Base-by-base conservation (phyloP, 2,797 vertebrate species). In the Catamblyrhynchus diadema region DNA sequence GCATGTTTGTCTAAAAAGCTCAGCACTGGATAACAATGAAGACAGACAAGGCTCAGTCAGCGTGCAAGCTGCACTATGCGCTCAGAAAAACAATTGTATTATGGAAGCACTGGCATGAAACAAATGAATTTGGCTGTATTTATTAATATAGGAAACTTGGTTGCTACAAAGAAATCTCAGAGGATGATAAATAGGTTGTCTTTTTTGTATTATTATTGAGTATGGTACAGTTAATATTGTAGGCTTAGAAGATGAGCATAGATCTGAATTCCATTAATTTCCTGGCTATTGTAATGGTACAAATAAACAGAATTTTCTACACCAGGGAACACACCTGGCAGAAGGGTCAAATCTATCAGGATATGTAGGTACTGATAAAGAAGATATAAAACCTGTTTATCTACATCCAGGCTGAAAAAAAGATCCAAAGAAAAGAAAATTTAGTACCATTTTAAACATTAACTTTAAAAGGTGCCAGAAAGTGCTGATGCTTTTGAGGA, bases 241-340 rank as follows among this genome's bases (percentile, higher is more conserved):
- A 86, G 53, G 30, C 45, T 88, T 90, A 77, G 69, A 87, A 73
- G 71, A 88, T 85, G 74, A 91, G 19, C 25, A 66, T 2, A 80
- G 74, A 87, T 91, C 16, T 24, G 88, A 73, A 91, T 82, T 56
- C n/a, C 39, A 69, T 61, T 96, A 71, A 94, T 95, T 94, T 97
- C 92, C 88, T 89, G 94, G n/a, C 8, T 80, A 74, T 93, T 87
- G 57, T 89, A 92, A 47, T 16, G 12, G 15, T 73, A 53, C 16
- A 85, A 90, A 86, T 48, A 93, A 72, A 56, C 48, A 61, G 37
- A 86, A 77, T 84, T 70, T 94, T 79, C 51, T 88, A 8, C 56
- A 74, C 7, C 19, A 44, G 25, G 24, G 41, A 94, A 64, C 12
- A 27, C 32, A 30, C 51, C 47, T 85, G 33, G 61, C 11, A 80